Conservation (phyloP, 2,888 invertebrate genomes). For the Mystacides longicornis region DNA sequence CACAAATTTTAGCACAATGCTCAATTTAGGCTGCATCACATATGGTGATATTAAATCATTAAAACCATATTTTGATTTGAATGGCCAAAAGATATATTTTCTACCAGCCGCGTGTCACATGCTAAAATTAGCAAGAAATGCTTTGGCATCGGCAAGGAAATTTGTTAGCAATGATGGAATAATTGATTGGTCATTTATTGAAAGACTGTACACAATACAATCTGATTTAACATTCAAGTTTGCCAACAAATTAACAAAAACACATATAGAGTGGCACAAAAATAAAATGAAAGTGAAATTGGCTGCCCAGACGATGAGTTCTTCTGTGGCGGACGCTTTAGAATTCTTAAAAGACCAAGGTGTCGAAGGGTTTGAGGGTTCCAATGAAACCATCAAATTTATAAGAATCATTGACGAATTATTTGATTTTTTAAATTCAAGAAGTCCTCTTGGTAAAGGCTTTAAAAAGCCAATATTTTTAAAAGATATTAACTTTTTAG, state of each 20-base stretch:
- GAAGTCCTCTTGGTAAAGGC: not conserved
- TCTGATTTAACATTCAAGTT: not conserved
- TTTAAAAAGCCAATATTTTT: not conserved
- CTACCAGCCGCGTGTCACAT: not conserved
- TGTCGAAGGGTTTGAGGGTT: not conserved
- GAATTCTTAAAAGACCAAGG: not conserved
- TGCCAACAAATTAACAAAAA: not conserved
- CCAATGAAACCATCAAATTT: not conserved
- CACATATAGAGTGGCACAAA: not conserved
- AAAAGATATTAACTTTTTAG: not conserved
- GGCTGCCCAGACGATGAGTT: slow-evolving; percentile 2
- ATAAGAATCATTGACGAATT: not conserved
- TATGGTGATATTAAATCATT: not conserved
- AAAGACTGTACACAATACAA: not conserved
- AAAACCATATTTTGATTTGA: not conserved
- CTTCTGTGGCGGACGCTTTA: not conserved
- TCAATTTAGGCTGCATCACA: not conserved
- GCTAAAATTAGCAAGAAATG: slow-evolving; percentile 3
- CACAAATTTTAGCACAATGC: not conserved
- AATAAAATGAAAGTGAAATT: not conserved
- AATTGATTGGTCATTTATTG: not conserved
- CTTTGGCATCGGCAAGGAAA: not conserved
- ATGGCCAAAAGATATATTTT: slow-evolving; percentile 2
- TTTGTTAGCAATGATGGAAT: not conserved
- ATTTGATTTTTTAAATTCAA: not conserved